Percentiles rank a stretch among this genome's conserved stretches.
Evolutionary conservation across 1,140 invertebrate species (phyloP).

Genomic region (Drosophila rufa): DNA sequence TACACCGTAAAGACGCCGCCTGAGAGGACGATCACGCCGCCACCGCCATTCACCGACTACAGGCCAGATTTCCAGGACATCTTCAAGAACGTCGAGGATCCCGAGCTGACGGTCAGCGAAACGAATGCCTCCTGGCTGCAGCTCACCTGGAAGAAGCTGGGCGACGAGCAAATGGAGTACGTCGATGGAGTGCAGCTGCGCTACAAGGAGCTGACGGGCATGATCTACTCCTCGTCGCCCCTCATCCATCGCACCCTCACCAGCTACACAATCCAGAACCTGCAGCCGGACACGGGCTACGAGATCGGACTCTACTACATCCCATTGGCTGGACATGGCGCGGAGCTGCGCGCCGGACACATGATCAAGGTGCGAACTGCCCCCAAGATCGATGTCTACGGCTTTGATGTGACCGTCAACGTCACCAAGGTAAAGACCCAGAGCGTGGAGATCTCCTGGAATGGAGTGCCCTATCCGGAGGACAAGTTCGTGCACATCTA

Average conservation of each 20-base stretch:
- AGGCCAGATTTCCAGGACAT: constrained; percentile 83
- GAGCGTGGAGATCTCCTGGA: constrained; percentile 92
- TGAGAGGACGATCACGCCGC: constrained; percentile 79
- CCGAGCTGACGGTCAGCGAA: constrained; percentile 89
- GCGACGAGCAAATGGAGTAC: constrained; percentile 90
- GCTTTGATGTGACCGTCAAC: constrained; percentile 91
- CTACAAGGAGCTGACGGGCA: constrained; percentile 90
- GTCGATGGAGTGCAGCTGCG: constrained; percentile 87
- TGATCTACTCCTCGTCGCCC: constrained; percentile 91
- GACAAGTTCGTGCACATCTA: constrained; percentile 97
- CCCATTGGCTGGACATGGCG: constrained; percentile 90
- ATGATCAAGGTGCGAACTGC: constrained; percentile 89
- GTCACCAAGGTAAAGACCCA: constrained; percentile 90
- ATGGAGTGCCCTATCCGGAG: constrained; percentile 93
- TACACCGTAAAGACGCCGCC: constrained; percentile 89
- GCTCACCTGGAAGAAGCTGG: constrained; percentile 93
- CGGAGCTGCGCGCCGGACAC: constrained; percentile 89
- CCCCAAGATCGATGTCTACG: constrained; percentile 90
- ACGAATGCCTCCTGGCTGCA: constrained; percentile 92
- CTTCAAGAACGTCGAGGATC: constrained; percentile 86
- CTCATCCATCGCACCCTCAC: constrained; percentile 90
- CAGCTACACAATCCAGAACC: constrained; percentile 89
- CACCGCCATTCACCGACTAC: constrained; percentile 78
- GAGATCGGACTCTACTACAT: constrained; percentile 92
- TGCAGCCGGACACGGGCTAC: constrained; percentile 90